Evolutionary conservation across 2,888 invertebrate genomes (phyloP), one percentile per base, ranked within the genome.

Genomic region (Yponomeuta sedellus): DNA sequence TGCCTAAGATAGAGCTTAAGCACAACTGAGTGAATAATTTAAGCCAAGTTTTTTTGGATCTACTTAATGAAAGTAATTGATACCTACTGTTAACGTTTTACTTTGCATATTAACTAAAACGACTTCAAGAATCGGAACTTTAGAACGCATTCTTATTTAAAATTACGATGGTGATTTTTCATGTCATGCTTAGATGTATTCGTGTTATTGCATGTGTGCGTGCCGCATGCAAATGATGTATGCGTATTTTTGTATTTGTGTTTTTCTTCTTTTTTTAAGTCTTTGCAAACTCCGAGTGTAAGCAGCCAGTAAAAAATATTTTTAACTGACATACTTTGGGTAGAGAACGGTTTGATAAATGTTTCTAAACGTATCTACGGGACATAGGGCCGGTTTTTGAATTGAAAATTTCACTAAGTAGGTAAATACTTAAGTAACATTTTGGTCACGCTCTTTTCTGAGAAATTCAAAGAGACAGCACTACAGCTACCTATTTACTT

Each of bases 241-340:
- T 88, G 85, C 80, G 81, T 81, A 78, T 81, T 84, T 84, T 83
- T 88, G 88, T 88, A 85, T 85, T 85, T 76, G 85, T 85, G 81
- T 73, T 78, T 87, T 87, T 87, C 44, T 87, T 85, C 73, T 77
- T 85, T 86, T 86, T 86, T 88, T 84, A 72, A 69, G 68, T 20
- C 52, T 61, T 77, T 85, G 84, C 85, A 88, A 84, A 86, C 78
- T 75, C 87, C 5, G 62, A 25, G 39, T n/a, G 28, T 80, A 79
- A 81, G 81, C 79, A 82, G 83, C 82, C 79, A 82, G 83, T 82
- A 86, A 88, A 90, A 90, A 90, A 90, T 89, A 88, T 87, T 90
- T 87, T 90, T 83, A 89, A 89, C 88, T 88, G 89, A 5, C 34
- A 34, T 34, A 25, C 25, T 25, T 5, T 25, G 25, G 25, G 25